Evolutionary conservation across 2,888 invertebrate genomes (phyloP), one percentile per base, ranked within the genome.

Genomic region (Oxystoma pomonae): DNA sequence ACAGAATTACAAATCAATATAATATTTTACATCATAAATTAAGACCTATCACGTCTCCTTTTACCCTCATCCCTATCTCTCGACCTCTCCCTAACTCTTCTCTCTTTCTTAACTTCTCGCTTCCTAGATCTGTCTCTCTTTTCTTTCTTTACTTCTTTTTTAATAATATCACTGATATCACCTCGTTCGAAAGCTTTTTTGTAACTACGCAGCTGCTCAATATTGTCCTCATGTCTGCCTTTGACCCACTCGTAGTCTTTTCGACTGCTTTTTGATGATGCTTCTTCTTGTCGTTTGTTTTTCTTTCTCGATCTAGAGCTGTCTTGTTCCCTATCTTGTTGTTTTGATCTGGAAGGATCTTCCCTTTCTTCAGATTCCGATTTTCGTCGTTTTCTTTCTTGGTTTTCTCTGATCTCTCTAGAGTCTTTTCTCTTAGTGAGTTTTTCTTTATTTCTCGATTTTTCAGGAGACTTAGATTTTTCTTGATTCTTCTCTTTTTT

Each of bases 221-320:
- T 70, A 60, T 71, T 69, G 56, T 72, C 73, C 60, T 69, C 68
- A 59, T 70, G 62, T 61, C 70, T 68, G 57, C 69, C 72, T 55
- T 69, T 72, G 16, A 67, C 67, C 69, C 69, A 67, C 63, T 71
- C 69, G 57, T 70, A 67, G 56, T 69, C 69, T 60, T 63, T 67
- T 56, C 61, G 67, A 66, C 57, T 63, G 16, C 20, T 57, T 1
- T 20, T 52, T 50, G 55, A 57, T 67, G 59, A 50, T 55, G 63
- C 22, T 20, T 53, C 62, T 21, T 57, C 5, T 59, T 61, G 51
- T 65, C 58, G 20, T 22, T 57, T 57, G 55, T 59, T 57, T 62
- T 61, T 60, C 20, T 52, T 55, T 63, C 61, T 62, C 69, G 70
- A 35, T n/a, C n/a, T n/a, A 35, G 61, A 67, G 16, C 53, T 22